Evolutionary conservation across 2,797 vertebrate genomes (phyloP), one percentile per base, ranked within the genome.

Genomic region (Bradypodion pumilum): DNA sequence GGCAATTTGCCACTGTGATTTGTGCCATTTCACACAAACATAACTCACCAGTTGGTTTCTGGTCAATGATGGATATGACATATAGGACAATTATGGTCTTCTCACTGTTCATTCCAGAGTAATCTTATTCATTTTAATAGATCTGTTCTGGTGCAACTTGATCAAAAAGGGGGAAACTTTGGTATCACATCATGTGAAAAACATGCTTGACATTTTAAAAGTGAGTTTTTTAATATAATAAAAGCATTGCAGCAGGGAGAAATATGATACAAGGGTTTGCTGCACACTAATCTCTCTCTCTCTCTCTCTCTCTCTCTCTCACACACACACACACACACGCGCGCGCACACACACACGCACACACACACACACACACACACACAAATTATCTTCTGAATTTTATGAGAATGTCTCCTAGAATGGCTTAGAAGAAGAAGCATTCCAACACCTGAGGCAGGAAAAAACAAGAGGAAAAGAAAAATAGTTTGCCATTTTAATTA

Each of bases 141-240:
- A 65, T 4, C 29, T 63, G 73, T 49, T 76, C 19, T 59, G 27
- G 35, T 42, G 60, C 25, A 84, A 73, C 68, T n/a, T 27, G 42
- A 44, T 79, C 68, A 73, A 29, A 86, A 81, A 77, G 65, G 32
- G 40, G 56, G 46, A 32, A 78, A 75, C 52, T 73, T 56, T 1
- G 10, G 78, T 75, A 62, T 27, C 40, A 83, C 2, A 59, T 69
- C 2, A 5, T 62, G 35, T 35, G 77, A 62, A 32, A 59, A 86
- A 74, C 40, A 88, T 68, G 66, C 84, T 86, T 78, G 35, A 0
- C 37, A 82, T 85, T 80, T 80, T 84, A 90, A 79, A 89, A 94
- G 89, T 88, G 81, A 91, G 91, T 84, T 85, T 94, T 95, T 92
- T 93, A 92, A 94, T 94, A 92, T 95, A 95, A 96, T 95, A 92